Base-by-base conservation (phyloP, 2,797 vertebrate genomes). In the Staurois parvus region DNA sequence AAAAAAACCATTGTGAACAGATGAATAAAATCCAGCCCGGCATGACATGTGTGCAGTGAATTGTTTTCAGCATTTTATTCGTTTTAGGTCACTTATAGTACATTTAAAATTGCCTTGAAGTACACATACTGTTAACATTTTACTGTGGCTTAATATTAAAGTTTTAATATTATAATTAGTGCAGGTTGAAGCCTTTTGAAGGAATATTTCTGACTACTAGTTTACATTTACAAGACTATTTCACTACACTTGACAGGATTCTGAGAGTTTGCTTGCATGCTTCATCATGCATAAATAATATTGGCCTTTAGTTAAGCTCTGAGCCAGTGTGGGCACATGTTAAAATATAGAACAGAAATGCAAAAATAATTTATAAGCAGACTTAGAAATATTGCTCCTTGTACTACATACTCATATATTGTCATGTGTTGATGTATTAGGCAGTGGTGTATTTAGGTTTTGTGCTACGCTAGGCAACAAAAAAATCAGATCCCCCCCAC, bases 301-400 rank as follows among this genome's bases (percentile, higher is more conserved):
- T 40, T 79, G 85, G 40, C 85, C 85, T 83, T 83, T 83, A 77
- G 85, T 77, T 83, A 83, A 56, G 59, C 75, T 86, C 66, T 24
- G 15, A 82, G 85, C 74, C 68, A 83, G 59, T 28, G 76, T 62
- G 9, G 70, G 40, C 29, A 67, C 29, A 67, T 64, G 15, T 68
- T 72, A 78, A 86, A 83, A 78, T 81, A 83, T 64, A 86, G 37
- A 73, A 68, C 28, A 64, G 40, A 74, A 67, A 75, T 69, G 78
- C 34, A 72, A 85, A 85, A 80, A 73, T 74, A 15, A 80, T 79
- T 85, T 68, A 85, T 79, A 79, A 74, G n/a, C 29, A 85, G 59
- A 34, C 28, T 79, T 80, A 28, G 8, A 59, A 66, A 19, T 66
- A 29, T 66, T 29, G 4, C 64, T 66, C 4, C 29, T 66, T 66